A percentile compares a stretch with the other conserved stretches of the same genome.
phyloP scores from a whole-genome alignment of 2,113 vertebrate genomes.

The human (Homo sapiens) region DNA sequence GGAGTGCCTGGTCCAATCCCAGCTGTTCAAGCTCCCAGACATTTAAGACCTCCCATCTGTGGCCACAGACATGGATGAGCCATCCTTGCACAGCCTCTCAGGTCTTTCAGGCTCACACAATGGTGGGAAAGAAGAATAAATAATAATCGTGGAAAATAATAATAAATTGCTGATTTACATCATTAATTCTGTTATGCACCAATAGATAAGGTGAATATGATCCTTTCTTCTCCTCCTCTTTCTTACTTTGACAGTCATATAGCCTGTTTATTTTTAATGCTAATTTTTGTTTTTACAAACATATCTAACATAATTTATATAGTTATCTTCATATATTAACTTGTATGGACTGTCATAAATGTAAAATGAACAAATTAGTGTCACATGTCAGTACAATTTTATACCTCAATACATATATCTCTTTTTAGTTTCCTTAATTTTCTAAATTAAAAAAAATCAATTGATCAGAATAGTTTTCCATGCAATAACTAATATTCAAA shows the following conservation, averaged over 20 bases:
- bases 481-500: not conserved
- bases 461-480: not conserved
- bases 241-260: not conserved
- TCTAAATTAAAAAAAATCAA: not conserved
- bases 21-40: not conserved
- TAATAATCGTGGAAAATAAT: not conserved
- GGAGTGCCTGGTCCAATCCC: not conserved
- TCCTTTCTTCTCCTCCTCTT: not conserved
- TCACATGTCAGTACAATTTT: not conserved
- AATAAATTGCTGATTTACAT: not conserved
- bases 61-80: not conserved
- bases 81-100: not conserved
- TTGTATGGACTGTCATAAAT: not conserved
- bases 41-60: not conserved
- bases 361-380: not conserved
- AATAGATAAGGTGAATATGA: not conserved
- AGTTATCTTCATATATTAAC: not conserved
- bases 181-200: not conserved
- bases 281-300: not conserved
- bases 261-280: not conserved
- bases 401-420: not conserved
- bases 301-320: not conserved
- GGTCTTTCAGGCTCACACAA: not conserved
- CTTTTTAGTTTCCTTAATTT: not conserved
- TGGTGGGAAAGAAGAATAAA: too few species aligned